Base-by-base conservation (phyloP, 2,888 invertebrate genomes). In the Ptilodon capucinus region DNA sequence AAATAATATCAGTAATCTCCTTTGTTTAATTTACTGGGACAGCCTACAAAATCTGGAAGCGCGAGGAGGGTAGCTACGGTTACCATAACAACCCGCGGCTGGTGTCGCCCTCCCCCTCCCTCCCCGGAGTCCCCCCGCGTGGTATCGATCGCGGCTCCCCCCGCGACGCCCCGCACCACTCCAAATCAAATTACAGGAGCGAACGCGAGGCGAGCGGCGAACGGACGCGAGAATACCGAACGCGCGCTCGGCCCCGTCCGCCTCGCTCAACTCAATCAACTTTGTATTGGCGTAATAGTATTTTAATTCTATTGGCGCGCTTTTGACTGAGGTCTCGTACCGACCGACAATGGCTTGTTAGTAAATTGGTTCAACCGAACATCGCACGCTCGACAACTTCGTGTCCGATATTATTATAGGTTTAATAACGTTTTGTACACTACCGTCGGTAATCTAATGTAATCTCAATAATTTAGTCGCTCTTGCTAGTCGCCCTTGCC, bases 111-210 rank as follows among this genome's bases (percentile, higher is more conserved):
- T 69, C 68, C 58, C 51, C 51, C 60, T 68, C 60, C 58, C 61
- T 53, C 64, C 58, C 48, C 63, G 54, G 57, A n/a, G n/a, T n/a
- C n/a, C 73, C 64, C 72, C 71, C 72, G 65, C 68, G 49, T 43
- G 19, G 51, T 64, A 67, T 67, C 64, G 64, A 68, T 68, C 67
- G 54, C 42, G 43, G 44, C 50, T 49, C 61, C 72, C 68, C 35
- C 62, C 68, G 70, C 67, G 56, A 68, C 68, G 50, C 79, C 68
- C 78, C 80, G 64, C 85, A 59, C 80, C 81, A 81, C 88, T 84
- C 89, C 88, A 90, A 90, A 90, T 90, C 89, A 88, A 90, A 89
- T 89, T 89, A 89, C 90, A 86, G 84, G 84, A 84, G 76, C 74
- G 64, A 43, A 52, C 63, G 52, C 43, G 5, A 5, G 11, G 34